phyloP scores from a whole-genome alignment of 2,113 vertebrate genomes.

The Vicugna pacos region DNA sequence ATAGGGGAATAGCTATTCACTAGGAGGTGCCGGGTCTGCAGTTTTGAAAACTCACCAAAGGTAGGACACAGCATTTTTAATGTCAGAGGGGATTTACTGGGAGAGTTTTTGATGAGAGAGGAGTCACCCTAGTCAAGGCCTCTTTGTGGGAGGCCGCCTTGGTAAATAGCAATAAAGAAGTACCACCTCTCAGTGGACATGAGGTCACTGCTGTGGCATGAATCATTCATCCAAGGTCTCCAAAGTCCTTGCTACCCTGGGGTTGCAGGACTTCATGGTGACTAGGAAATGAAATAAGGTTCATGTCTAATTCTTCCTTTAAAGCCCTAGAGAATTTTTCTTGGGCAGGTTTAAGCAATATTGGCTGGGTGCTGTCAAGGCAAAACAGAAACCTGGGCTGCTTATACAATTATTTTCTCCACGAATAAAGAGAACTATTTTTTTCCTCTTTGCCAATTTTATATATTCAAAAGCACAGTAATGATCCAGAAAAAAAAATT shows the following conservation, averaged over 20 bases:
- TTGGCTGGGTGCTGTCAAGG: not conserved
- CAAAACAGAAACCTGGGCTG: not conserved
- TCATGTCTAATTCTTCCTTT: not conserved
- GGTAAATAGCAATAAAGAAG: conserved; percentile 70
- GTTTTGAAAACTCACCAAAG: conserved; percentile 57
- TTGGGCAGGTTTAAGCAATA: not conserved
- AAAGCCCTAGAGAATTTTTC: not conserved
- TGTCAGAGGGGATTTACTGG: conserved; percentile 58
- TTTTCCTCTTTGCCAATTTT: not conserved
- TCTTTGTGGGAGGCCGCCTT: conserved; percentile 53
- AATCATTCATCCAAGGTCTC: conserved; percentile 61
- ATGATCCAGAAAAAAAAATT: not conserved
- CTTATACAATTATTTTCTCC: not conserved
- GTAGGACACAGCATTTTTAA: conserved; percentile 40
- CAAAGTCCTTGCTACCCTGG: not conserved
- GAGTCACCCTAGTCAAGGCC: conserved; percentile 43
- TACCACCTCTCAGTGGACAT: not conserved
- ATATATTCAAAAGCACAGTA: not conserved
- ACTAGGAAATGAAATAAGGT: conserved; percentile 50
- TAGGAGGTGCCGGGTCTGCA: not conserved
- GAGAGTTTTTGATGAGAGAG: conserved; percentile 66
- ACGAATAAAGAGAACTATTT: not conserved
- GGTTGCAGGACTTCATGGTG: conserved; percentile 9
- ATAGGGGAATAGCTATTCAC: not conserved
- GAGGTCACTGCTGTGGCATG: conserved; percentile 60